Base-by-base conservation (phyloP, 37 sponge, comb jelly and placozoan species). In the Haliclona indistincta region DNA sequence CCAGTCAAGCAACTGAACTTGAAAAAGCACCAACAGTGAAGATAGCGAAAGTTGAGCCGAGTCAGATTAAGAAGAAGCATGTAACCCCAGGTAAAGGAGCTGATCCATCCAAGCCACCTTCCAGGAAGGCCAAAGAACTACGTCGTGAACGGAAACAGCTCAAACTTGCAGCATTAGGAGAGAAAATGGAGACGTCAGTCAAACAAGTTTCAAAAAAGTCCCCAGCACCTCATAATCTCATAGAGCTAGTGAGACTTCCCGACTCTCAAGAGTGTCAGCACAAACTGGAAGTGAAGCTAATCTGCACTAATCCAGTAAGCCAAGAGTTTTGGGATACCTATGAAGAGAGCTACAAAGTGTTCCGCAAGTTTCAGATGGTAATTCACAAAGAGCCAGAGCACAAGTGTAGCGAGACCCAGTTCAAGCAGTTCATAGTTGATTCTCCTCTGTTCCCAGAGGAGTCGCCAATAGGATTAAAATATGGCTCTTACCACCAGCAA, bases 401-500 rank as follows among this genome's bases (percentile, higher is more conserved):
- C 13, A 75, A 84, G 44, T 75, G 71, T n/a, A 43, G 43, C 15
- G 43, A 72, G 23, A 44, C 36, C 19, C 81, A 84, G 42, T 89
- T 77, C 51, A 19, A 54, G 6, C 65, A 80, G 37, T 84, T 84
- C 51, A 10, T 79, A 5, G 72, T 76, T 2, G 71, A 84, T 1
- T 47, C 69, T 0, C 85, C 80, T 0, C 75, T 77, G 19, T 6
- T 71, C 0, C 62, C 28, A 3, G 75, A 67, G 49, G 43, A 49
- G 30, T 68, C 33, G 2, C 69, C 45, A 6, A 75, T 49, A 3
- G 78, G 25, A 26, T 63, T 74, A 3, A 63, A 63, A 0, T 81
- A 84, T 54, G 90, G 90, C 15, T 66, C 85, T 40, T 89, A 67
- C 44, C 90, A 89, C 67, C 90, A 79, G 34, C 86, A 84, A 55